These are phyloP conservation scores for Bostrychus sinensis DNA, from an alignment of 2,113 vertebrate genomes.

Conservation along the genomic window DNA sequence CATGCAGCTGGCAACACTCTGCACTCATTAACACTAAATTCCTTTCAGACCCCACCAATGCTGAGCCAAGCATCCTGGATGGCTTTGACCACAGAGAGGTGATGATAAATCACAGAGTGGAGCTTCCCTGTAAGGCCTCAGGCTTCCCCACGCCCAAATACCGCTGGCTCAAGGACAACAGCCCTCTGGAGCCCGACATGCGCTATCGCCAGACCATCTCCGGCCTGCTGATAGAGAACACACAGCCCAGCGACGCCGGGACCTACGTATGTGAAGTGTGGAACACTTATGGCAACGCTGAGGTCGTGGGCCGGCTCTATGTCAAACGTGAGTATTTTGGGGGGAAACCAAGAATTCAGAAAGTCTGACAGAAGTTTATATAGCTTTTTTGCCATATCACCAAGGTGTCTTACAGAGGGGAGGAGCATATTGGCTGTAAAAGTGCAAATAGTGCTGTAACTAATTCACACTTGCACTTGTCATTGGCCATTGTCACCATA, in stretches of 20 bases:
- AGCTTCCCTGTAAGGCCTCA: slow-evolving; percentile 96
- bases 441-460: too few relatives aligned
- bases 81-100: slow-evolving; percentile 94
- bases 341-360: neutral
- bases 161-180: slow-evolving; percentile 97
- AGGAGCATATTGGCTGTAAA: too few relatives aligned
- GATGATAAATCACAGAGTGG: slow-evolving; percentile 93
- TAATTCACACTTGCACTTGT: too few relatives aligned
- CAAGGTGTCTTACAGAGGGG: too few relatives aligned
- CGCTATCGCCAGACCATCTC: slow-evolving; percentile 91
- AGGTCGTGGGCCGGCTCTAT: slow-evolving; percentile 89
- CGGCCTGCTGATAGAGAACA: slow-evolving; percentile 91
- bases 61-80: slow-evolving; percentile 94
- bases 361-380: too few relatives aligned
- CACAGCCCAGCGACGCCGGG: slow-evolving; percentile 89
- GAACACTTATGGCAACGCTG: slow-evolving; percentile 96
- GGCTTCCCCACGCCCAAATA: slow-evolving; percentile 94
- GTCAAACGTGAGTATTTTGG: slow-evolving; percentile 90
- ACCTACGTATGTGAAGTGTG: slow-evolving; percentile 97
- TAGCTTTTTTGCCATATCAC: too few relatives aligned
- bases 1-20: slow-evolving; percentile 40
- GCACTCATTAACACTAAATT: slow-evolving; percentile 57
- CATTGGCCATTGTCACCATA: too few relatives aligned
- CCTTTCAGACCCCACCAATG: slow-evolving; percentile 90
- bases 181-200: slow-evolving; percentile 93